Evolutionary conservation across 2,888 invertebrate genomes (phyloP).

Genomic region (Clistopyga incitator): DNA sequence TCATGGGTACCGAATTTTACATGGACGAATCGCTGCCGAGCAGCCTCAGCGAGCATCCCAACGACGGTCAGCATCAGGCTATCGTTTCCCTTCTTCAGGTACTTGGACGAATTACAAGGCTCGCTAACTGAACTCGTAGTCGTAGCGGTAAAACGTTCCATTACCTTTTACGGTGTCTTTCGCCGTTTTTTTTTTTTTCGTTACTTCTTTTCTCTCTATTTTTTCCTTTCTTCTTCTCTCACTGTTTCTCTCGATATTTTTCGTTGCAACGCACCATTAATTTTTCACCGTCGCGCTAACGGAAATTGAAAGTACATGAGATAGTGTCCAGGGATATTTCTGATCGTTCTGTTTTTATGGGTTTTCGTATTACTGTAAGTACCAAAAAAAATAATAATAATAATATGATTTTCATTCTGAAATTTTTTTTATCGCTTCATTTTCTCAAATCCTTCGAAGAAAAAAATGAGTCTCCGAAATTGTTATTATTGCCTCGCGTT

Average conservation of each 20-base stretch:
- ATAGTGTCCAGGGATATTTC: no score
- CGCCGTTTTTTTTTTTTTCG: slow-evolving; percentile 60
- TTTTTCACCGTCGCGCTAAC: background rate
- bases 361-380: no score
- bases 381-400: no score
- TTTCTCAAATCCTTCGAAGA: no score
- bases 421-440: no score
- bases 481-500: no score
- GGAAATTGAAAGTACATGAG: background rate
- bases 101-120: slow-evolving; percentile 78
- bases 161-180: slow-evolving; percentile 69
- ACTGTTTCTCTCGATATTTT: background rate
- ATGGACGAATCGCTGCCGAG: slow-evolving; percentile 95
- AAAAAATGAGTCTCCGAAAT: no score
- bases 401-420: no score
- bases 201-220: slow-evolving; percentile 59
- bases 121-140: slow-evolving; percentile 73
- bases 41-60: slow-evolving; percentile 90
- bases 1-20: slow-evolving; percentile 93
- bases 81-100: slow-evolving; percentile 84
- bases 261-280: background rate
- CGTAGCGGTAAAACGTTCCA: slow-evolving; percentile 80
- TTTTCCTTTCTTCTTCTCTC: slow-evolving; percentile 41
- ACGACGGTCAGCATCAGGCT: slow-evolving; percentile 84
- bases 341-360: no score